phyloP scores from a whole-genome alignment of 2,888 invertebrate genomes.

The Diaprepes abbreviatus region DNA sequence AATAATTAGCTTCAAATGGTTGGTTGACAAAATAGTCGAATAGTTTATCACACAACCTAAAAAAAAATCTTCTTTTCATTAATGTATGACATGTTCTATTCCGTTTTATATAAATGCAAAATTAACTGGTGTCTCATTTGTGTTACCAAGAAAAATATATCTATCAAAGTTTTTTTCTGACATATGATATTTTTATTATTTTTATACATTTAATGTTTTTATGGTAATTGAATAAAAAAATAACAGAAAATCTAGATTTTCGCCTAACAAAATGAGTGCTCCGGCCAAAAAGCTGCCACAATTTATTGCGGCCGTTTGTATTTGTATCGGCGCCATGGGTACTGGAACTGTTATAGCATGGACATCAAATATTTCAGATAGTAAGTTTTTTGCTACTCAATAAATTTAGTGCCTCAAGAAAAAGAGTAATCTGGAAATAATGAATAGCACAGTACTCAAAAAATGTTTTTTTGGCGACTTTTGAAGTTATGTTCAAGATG shows the following conservation, averaged over 20 bases:
- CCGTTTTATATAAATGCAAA: too few species aligned
- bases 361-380: slow-evolving; percentile 78
- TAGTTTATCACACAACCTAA: too few species aligned
- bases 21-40: too few species aligned
- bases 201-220: not conserved
- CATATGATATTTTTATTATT: not conserved
- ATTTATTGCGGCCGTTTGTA: slow-evolving; percentile 74
- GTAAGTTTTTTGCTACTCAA: slow-evolving; percentile 31
- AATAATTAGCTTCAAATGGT: too few species aligned
- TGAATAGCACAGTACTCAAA: too few species aligned
- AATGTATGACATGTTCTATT: too few species aligned
- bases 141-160: not conserved
- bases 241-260: not conserved
- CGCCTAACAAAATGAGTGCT: slow-evolving; percentile 8
- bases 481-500: too few species aligned
- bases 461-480: too few species aligned
- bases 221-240: not conserved
- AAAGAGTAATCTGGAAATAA: too few species aligned
- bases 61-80: too few species aligned
- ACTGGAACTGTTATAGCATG: slow-evolving; percentile 83
- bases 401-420: too few species aligned
- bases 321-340: slow-evolving; percentile 76
- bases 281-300: slow-evolving; percentile 71
- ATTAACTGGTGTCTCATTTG: not conserved
- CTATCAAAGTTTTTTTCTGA: not conserved